Evolutionary conservation across 2,797 vertebrate genomes (phyloP).

Genomic region (Avahi laniger): DNA sequence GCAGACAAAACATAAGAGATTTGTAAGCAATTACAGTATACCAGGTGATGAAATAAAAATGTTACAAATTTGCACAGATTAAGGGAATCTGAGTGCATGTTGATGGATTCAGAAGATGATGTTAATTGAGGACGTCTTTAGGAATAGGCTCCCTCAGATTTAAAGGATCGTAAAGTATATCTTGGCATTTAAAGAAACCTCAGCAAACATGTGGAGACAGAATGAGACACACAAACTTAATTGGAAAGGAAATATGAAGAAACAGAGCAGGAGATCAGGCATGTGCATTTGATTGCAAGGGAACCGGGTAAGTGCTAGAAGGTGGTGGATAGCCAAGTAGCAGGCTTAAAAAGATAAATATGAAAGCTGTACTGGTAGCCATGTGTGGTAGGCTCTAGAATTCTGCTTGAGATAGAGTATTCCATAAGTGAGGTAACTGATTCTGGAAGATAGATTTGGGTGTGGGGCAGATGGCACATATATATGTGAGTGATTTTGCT

Average conservation of each 20-base stretch:
- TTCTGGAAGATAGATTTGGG: background rate
- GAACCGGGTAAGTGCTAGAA: background rate
- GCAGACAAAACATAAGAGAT: background rate
- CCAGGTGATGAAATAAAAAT: background rate
- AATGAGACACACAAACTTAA: background rate
- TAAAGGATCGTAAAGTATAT: background rate
- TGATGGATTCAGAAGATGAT: background rate
- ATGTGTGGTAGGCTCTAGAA: background rate
- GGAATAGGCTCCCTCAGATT: background rate
- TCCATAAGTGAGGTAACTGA: background rate
- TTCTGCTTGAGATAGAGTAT: too few species aligned
- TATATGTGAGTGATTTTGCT: background rate
- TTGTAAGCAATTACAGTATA: background rate
- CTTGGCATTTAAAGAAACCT: background rate
- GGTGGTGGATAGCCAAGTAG: background rate
- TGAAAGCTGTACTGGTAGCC: background rate
- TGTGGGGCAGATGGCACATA: background rate
- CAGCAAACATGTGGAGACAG: background rate
- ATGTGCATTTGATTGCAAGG: background rate
- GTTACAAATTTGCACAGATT: background rate
- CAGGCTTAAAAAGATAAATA: background rate
- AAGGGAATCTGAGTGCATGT: background rate
- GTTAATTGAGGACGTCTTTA: background rate
- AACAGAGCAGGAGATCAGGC: background rate
- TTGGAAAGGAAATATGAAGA: background rate